phyloP scores from a whole-genome alignment of 92 coral and sea anemone species.

The Paramuricea clavata region DNA sequence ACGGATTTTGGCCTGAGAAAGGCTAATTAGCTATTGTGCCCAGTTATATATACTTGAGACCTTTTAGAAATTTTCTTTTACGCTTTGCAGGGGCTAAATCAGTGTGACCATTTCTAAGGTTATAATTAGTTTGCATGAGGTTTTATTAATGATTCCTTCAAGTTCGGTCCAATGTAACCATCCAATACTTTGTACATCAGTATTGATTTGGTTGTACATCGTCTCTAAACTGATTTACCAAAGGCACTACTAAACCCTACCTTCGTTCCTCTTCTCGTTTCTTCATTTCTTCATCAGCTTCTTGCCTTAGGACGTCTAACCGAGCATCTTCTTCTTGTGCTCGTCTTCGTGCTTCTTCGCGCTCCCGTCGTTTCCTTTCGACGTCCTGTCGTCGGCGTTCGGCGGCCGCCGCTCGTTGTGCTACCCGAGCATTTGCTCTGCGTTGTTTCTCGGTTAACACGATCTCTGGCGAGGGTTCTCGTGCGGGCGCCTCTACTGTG shows the following conservation, averaged over 20 bases:
- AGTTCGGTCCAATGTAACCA: too few species aligned
- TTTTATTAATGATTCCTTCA: too few species aligned
- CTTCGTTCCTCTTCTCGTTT: slow-evolving; percentile 87
- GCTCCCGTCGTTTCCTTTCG: slow-evolving; percentile 92
- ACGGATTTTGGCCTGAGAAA: too few species aligned
- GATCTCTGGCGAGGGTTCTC: slow-evolving; percentile 55
- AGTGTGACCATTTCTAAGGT: too few species aligned
- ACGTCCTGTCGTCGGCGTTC: slow-evolving; percentile 94
- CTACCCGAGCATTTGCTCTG: slow-evolving; percentile 85
- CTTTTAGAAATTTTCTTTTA: too few species aligned
- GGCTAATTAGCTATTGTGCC: too few species aligned
- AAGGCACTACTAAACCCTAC: slow-evolving; percentile 50
- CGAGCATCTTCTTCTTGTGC: slow-evolving; percentile 90
- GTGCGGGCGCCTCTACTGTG: neutral
- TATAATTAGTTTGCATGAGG: too few species aligned
- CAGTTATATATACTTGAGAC: too few species aligned
- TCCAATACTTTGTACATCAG: too few species aligned
- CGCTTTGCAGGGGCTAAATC: too few species aligned
- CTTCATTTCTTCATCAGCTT: slow-evolving; percentile 93
- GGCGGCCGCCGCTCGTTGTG: slow-evolving; percentile 98
- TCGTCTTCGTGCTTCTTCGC: slow-evolving; percentile 89
- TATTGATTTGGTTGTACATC: too few species aligned
- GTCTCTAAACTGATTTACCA: too few species aligned
- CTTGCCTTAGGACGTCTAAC: slow-evolving; percentile 77
- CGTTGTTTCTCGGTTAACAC: slow-evolving; percentile 68